Conservation (phyloP, 2,888 invertebrate species). For the Carabus problematicus region DNA sequence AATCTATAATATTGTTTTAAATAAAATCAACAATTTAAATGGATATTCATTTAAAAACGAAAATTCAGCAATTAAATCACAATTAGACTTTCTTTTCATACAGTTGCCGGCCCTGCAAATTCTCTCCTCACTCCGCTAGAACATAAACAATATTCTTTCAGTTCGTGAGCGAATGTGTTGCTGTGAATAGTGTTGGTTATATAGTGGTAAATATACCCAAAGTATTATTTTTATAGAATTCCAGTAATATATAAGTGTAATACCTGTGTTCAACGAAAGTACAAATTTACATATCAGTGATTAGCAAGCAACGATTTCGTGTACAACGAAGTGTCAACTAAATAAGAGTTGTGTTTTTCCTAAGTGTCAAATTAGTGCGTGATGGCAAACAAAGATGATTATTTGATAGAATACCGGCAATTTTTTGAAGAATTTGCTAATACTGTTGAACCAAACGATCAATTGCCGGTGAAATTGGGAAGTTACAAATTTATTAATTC, state of each 20-base stretch:
- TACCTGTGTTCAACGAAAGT: conserved; percentile 45
- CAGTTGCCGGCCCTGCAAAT: too few relatives aligned
- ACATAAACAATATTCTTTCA: conserved; percentile 1
- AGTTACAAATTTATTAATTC: conserved; percentile 72
- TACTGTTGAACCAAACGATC: conserved; percentile 74
- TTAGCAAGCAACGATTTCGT: conserved; percentile 52
- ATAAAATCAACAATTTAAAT: too few relatives aligned
- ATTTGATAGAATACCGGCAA: conserved; percentile 71
- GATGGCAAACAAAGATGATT: conserved; percentile 69
- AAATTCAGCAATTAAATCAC: too few relatives aligned
- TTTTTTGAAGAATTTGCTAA: conserved; percentile 77
- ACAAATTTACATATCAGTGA: conserved; percentile 54
- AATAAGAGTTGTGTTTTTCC: conserved; percentile 24
- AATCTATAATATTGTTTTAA: too few relatives aligned
- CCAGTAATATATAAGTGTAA: conserved; percentile 6
- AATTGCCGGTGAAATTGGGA: conserved; percentile 75
- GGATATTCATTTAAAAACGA: too few relatives aligned
- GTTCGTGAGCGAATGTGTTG: conserved; percentile 13
- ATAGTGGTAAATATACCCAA: not conserved
- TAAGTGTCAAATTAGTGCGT: conserved; percentile 44
- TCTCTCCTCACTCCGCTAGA: not conserved
- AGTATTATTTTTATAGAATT: conserved; percentile 28
- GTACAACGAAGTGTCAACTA: conserved; percentile 48
- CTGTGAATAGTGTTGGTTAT: not conserved
- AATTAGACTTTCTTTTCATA: too few relatives aligned